Percentiles rank a stretch among this genome's conserved stretches.
Evolutionary conservation across 1,140 invertebrate genomes (phyloP).

Genomic region (Conus betulinus): DNA sequence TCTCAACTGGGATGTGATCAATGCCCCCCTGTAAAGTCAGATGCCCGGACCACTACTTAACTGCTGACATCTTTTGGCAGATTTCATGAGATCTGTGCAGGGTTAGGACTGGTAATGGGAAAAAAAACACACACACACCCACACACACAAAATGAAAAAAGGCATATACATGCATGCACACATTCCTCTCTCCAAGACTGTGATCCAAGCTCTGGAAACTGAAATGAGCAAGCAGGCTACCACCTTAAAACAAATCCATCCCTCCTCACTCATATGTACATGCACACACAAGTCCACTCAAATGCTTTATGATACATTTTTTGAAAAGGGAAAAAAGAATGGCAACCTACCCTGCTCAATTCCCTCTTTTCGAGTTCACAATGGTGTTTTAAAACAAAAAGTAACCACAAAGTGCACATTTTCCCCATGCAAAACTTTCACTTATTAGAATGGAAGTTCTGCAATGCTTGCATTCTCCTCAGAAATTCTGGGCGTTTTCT

Average conservation of each 20-base stretch:
- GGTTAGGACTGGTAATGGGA: neutral
- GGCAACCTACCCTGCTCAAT: neutral
- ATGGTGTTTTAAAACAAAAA: too few relatives aligned
- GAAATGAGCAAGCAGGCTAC: neutral
- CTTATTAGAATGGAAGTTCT: neutral
- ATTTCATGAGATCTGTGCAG: slow-evolving; percentile 3
- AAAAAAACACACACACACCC: neutral
- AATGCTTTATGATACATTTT: neutral
- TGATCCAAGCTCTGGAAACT: neutral
- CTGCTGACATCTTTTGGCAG: neutral
- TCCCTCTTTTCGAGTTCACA: neutral
- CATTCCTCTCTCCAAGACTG: neutral
- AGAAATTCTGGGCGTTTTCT: neutral
- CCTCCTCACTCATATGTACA: too few relatives aligned
- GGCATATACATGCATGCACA: neutral
- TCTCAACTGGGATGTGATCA: too few relatives aligned
- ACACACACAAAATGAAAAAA: neutral
- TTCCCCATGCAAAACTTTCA: neutral
- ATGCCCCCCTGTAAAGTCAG: too few relatives aligned
- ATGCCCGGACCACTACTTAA: too few relatives aligned
- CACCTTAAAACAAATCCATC: neutral
- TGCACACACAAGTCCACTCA: neutral
- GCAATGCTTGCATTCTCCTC: neutral
- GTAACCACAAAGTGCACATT: neutral
- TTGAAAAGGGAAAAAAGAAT: neutral